These are phyloP conservation scores for Drosophila rhopaloa DNA, from an alignment of 1,140 invertebrate genomes.

Conservation along the genomic window DNA sequence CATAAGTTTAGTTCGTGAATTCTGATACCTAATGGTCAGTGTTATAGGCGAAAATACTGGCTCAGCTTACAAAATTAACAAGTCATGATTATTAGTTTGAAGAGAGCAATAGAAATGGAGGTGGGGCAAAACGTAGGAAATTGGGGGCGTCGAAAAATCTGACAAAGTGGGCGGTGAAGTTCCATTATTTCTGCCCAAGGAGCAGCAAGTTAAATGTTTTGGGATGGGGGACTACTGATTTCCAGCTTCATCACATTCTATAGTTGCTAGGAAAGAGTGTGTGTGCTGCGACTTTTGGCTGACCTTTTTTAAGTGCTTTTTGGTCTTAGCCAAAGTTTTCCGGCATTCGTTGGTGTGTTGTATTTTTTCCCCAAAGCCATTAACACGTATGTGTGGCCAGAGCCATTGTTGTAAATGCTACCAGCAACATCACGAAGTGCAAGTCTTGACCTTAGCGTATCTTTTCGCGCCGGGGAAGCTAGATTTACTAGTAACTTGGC, in stretches of 20 bases:
- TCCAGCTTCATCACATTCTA: conserved; percentile 10
- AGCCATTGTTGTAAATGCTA: conserved; percentile 35
- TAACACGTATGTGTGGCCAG: conserved; percentile 31
- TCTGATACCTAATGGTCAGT: not conserved
- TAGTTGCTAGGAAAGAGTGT: not conserved
- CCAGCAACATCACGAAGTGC: conserved; percentile 50
- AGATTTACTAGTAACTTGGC: conserved; percentile 28
- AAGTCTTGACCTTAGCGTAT: conserved; percentile 59
- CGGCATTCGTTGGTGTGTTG: conserved; percentile 20
- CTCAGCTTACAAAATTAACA: conserved; percentile 73
- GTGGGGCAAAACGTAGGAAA: not conserved
- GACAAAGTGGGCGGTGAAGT: conserved; percentile 12
- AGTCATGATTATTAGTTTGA: conserved; percentile 79
- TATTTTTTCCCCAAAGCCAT: conserved; percentile 3
- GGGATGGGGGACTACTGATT: conserved; percentile 16
- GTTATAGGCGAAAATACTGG: conserved; percentile 10
- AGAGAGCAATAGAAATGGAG: conserved; percentile 24
- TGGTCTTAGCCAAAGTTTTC: conserved; percentile 50
- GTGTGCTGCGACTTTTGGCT: conserved; percentile 19
- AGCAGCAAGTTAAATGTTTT: conserved; percentile 15
- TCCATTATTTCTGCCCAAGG: conserved; percentile 7
- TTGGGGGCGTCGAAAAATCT: conserved; percentile 15
- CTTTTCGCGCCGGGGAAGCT: not conserved
- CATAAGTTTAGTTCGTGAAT: too few relatives aligned
- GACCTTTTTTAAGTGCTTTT: conserved; percentile 54